Conservation (phyloP, 53 echinoderm and acorn worm genomes). For the Stichopus horrens region DNA sequence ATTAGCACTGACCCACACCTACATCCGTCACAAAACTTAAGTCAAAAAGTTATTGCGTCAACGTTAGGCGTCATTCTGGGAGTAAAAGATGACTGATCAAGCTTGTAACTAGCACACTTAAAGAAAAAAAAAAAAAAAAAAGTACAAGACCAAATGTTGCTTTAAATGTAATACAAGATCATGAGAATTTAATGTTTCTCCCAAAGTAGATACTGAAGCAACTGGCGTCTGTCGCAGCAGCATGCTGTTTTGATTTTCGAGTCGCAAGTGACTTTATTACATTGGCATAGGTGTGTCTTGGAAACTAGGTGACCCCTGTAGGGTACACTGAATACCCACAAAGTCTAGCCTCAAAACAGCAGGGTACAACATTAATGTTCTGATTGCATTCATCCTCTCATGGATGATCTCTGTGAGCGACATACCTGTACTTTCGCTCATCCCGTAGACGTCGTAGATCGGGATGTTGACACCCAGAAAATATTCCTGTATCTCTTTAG, state of each 20-base stretch:
- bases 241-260: background rate
- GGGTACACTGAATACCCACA: background rate
- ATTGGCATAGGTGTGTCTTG: background rate
- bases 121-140: no score
- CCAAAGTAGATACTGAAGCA: background rate
- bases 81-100: no score
- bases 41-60: no score
- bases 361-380: background rate
- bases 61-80: no score
- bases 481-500: slow-evolving; percentile 87
- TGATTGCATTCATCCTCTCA: background rate
- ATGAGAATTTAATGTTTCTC: no score
- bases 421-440: slow-evolving; percentile 99
- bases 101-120: no score
- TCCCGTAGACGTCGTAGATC: slow-evolving; percentile 95
- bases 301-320: background rate
- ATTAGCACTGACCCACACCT: background rate
- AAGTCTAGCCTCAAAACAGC: background rate
- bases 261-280: background rate
- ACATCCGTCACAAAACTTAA: background rate
- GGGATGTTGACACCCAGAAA: slow-evolving; percentile 94
- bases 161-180: no score
- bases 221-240: background rate
- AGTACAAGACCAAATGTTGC: no score
- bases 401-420: background rate